Evolutionary conservation across 2,888 invertebrate species (phyloP), one percentile per base, ranked within the genome.

Genomic region (Nomada goodeniana): DNA sequence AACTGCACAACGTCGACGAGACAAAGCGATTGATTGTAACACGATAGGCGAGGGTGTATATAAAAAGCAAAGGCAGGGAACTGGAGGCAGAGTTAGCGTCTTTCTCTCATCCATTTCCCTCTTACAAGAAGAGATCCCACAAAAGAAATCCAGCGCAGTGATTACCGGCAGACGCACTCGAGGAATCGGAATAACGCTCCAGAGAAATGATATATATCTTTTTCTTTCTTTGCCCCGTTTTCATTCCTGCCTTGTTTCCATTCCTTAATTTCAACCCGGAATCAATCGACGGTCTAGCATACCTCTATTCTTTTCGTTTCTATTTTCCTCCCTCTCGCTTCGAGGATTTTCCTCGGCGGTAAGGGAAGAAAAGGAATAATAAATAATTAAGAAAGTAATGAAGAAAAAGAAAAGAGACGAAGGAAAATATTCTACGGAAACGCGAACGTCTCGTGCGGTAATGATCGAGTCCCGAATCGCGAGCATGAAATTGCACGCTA

Each of bases 131-230:
- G 74, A 75, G 80, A 75, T 65, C 75, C 53, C 73, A 82, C 79
- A 79, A 82, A 79, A 84, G 83, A 79, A 84, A 82, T 82, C 82
- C 77, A 73, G 26, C 59, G 73, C 79, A 61, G 82, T 84, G 83
- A 83, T 83, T 83, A 83, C 82, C 60, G 68, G 59, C 82, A 82
- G 83, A 82, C 83, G 76, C 79, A 79, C 79, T 84, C 82, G 82
- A 83, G 82, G 79, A 82, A 84, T 84, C 82, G 83, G 82, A 79
- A 82, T 84, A 76, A 82, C 73, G 76, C 79, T 84, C 72, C 70
- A 61, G 82, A 73, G 80, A 71, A 82, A 71, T 69, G 72, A 74
- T 82, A 59, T 70, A 55, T 76, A 53, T 64, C 26, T n/a, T 67
- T 44, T 61, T 50, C 59, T 13, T 67, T 52, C 52, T 57, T 50